Base-by-base conservation (phyloP, 2,113 vertebrate genomes). In the Speoplatyrhinus poulsoni region DNA sequence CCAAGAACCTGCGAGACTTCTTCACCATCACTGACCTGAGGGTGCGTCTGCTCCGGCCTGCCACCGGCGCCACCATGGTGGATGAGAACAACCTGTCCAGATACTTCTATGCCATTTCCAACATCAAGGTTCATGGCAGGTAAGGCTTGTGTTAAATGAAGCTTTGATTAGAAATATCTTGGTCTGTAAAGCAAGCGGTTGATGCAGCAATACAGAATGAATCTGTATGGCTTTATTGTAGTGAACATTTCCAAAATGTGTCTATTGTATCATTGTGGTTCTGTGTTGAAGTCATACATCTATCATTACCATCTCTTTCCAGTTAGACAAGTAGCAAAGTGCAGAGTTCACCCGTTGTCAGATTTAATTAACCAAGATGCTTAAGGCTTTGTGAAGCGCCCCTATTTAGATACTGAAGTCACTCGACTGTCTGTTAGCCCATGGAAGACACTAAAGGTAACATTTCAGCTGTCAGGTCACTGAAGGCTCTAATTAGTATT, bases 91-190 rank as follows among this genome's bases (percentile, higher is more conserved):
- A 96, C 85, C 83, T 99, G 83, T 95, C 94, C 69, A 94, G 96
- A 92, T 98, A 98, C 92, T 99, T 98, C 93, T 98, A 99, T 33
- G 97, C 97, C 54, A 98, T 98, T 88, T 98, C 98, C 67, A 96
- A 98, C 91, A 97, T 99, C 91, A 98, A 96, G 81, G 96, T 99
- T 65, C 94, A 96, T 6, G 98, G 97, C 90, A 98, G 97, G 98
- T 99, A 96, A 95, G 96, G 83, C 26, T 32, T 36, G 36, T 17
- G 3, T 55, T 9, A 56, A 4, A 56, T 2, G 1, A 9, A n/a
- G 12, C 9, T 32, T 58, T 36, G 12, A 32, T 58, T 19, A 3
- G 32, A 32, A 52, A 12, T 0, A 19, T 58, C 56, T 26, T 58
- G 56, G 16, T 54, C 53, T 54, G 15, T 16, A 41, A 41, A 41